Evolutionary conservation across 1,140 invertebrate species (phyloP), one percentile per base, ranked within the genome.

Genomic region (Drosophila miranda): DNA sequence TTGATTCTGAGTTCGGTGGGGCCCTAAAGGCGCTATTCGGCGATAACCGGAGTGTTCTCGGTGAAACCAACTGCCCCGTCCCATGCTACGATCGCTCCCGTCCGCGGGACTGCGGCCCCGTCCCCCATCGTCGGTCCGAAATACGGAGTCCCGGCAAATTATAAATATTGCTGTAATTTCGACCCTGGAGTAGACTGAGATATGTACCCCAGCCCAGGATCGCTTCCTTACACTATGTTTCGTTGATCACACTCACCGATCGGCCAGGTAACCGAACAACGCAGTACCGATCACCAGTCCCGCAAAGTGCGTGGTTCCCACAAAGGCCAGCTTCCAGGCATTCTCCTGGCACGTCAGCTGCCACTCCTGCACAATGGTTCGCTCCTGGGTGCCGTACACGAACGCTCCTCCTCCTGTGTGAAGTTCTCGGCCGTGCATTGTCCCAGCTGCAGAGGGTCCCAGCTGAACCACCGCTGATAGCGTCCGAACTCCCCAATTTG

Each of bases 221-320:
- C n/a, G n/a, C n/a, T n/a, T n/a, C n/a, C n/a, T n/a, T n/a, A n/a
- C n/a, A n/a, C 3, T 30, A 14, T 16, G 16, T 11, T 49, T 4
- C 13, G n/a, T 30, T 9, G 8, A 21, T 4, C n/a, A 3, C 19
- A 61, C 75, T 91, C 76, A 94, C 94, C 91, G 92, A 83, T 94
- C 94, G 1, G 93, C 93, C 3, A 94, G 72, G 63, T 93, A 86
- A 5, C 93, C 94, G 79, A 92, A 93, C 3, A 93, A 1, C 7
- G 92, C 92, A 4, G 93, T 92, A 11, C 93, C 94, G 41, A 93
- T 80, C 9, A 94, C 92, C 26, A 94, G 92, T 3, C 93, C 93
- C 19, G 93, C 91, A 78, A 94, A 94, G 80, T 94, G 94, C 16
- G 92, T 83, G 0, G 93, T 93, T 6, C 94, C 94, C 9, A 94